phyloP scores from a whole-genome alignment of 2,797 vertebrate genomes.

The Gobionotothen gibberifrons region DNA sequence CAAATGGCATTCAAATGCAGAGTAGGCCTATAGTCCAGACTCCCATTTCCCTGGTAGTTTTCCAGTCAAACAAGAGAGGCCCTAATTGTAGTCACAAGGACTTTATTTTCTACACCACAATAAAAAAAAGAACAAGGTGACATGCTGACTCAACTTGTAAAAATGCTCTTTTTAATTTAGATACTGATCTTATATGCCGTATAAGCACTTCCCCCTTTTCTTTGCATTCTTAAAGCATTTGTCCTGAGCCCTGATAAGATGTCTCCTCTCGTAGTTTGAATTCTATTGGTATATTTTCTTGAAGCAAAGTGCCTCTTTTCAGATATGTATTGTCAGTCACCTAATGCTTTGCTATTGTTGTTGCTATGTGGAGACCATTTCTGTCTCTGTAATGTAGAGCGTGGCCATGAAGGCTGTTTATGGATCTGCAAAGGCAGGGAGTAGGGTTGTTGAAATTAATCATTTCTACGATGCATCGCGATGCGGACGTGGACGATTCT shows the following conservation, averaged over 20 bases:
- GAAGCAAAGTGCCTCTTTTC: slow-evolving; percentile 71
- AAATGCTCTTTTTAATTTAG: slow-evolving; percentile 63
- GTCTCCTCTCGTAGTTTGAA: slow-evolving; percentile 42
- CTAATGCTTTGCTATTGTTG: slow-evolving; percentile 76
- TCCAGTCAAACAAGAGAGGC: slow-evolving; percentile 64
- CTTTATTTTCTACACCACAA: slow-evolving; percentile 29
- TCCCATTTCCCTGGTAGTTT: slow-evolving; percentile 54
- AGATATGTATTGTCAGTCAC: slow-evolving; percentile 73
- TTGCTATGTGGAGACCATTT: slow-evolving; percentile 70
- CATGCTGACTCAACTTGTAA: slow-evolving; percentile 51
- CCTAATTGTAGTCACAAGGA: slow-evolving; percentile 59
- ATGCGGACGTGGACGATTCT: no score
- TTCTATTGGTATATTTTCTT: slow-evolving; percentile 52
- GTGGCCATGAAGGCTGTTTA: slow-evolving; percentile 60
- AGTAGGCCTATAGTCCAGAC: slow-evolving; percentile 50
- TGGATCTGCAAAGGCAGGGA: slow-evolving; percentile 54
- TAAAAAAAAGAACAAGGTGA: slow-evolving; percentile 50
- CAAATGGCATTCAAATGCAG: slow-evolving; percentile 70
- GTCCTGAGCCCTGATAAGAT: slow-evolving; percentile 46
- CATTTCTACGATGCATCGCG: no score
- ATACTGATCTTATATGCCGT: slow-evolving; percentile 54
- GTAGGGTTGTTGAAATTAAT: neutral
- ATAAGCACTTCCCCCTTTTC: slow-evolving; percentile 45
- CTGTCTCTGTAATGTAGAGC: slow-evolving; percentile 65
- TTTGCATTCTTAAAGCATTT: slow-evolving; percentile 30